phyloP scores from a whole-genome alignment of 23 tunicate species.

The Ciona savignyi region DNA sequence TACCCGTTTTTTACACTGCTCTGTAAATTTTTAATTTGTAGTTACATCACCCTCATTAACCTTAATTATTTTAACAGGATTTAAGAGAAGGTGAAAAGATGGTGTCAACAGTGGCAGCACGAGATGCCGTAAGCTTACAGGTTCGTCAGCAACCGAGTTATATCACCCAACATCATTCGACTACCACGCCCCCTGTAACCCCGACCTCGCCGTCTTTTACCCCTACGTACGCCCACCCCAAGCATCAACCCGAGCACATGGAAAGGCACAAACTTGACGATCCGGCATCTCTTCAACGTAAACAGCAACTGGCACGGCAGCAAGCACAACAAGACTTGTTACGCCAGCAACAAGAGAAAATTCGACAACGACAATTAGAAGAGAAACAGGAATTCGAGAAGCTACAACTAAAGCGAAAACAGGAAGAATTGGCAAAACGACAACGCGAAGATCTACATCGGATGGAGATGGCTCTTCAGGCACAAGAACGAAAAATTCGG shows the following conservation, averaged over 20 bases:
- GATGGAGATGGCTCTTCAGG: not conserved
- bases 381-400: not conserved
- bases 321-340: conserved; percentile 11
- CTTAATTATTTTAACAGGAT: not conserved
- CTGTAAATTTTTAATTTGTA: no score
- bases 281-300: conserved; percentile 16
- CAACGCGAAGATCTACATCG: not conserved
- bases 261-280: conserved; percentile 13
- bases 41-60: no score
- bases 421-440: conserved; percentile 4
- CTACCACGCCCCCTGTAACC: not conserved
- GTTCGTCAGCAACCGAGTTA: not conserved
- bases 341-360: conserved; percentile 8
- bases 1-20: not conserved
- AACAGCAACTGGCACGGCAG: conserved; percentile 20
- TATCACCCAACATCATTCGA: conserved; percentile 1
- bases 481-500: not conserved
- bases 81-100: not conserved
- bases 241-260: conserved; percentile 49
- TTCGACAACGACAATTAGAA: not conserved
- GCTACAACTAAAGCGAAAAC: conserved; percentile 8
- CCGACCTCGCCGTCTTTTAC: conserved; percentile 26
- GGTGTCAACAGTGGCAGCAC: not conserved
- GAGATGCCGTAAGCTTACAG: not conserved
- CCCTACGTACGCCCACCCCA: conserved; percentile 57